These are phyloP conservation scores for Toxotes chatareus DNA, from an alignment of 2,113 vertebrate species.

Conservation along the genomic window DNA sequence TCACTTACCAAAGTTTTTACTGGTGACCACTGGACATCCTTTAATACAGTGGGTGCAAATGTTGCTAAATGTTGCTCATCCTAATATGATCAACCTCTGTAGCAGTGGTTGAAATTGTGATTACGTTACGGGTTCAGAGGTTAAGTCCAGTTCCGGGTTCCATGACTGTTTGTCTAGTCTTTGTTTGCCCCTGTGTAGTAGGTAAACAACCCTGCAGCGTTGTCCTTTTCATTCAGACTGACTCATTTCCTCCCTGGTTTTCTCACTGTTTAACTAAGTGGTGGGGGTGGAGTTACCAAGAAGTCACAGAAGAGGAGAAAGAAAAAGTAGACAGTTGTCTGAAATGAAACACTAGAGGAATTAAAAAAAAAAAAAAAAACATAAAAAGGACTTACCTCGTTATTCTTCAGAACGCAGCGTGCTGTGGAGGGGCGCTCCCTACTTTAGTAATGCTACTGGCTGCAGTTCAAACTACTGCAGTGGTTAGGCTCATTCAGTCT, in stretches of 20 bases:
- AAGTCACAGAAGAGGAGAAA: neutral
- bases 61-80: neutral
- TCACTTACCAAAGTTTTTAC: no score
- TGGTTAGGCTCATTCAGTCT: conserved; percentile 84
- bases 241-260: neutral
- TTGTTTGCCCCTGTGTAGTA: neutral
- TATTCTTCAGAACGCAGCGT: conserved; percentile 94
- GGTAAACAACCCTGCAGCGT: conserved; percentile 2
- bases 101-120: neutral
- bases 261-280: neutral
- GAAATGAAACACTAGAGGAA: neutral
- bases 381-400: conserved; percentile 87
- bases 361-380: no score
- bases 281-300: neutral
- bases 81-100: neutral
- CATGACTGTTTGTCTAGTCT: neutral
- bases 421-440: conserved; percentile 98
- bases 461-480: conserved; percentile 87
- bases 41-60: neutral
- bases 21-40: no score
- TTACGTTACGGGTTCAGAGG: neutral
- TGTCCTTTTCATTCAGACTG: neutral
- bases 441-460: conserved; percentile 86
- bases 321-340: neutral
- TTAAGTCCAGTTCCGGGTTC: neutral